Evolutionary conservation across 2,888 invertebrate genomes (phyloP), one percentile per base, ranked within the genome.

Genomic region (Theretra japonica): DNA sequence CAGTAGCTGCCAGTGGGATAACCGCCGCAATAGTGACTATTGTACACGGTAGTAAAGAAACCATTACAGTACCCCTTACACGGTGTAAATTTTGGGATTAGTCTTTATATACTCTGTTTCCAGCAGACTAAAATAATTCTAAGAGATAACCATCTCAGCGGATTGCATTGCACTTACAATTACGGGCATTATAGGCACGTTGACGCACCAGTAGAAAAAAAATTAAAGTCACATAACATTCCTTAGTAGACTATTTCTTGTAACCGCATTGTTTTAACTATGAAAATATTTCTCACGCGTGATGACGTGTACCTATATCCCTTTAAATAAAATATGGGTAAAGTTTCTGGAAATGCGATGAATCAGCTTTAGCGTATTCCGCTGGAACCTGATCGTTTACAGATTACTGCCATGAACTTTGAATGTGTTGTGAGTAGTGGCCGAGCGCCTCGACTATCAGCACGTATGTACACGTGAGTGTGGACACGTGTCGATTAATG

Each of bases 361-460:
- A 48, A 41, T 41, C 21, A 48, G 65, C 23, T 4, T 65, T 48
- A 21, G n/a, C 76, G 72, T 70, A 76, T 81, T 82, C 82, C 80
- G 81, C 77, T 81, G 79, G 78, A 77, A 78, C 74, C 75, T 79
- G 79, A 79, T 76, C 73, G 75, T 76, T 76, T 75, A 76, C 72
- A 77, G 78, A 81, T 82, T 78, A 78, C 80, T 80, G 75, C 78
- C 78, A 78, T 81, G 78, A 77, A 75, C 78, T 83, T 79, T 75
- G 75, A 78, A 75, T 30, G 33, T 72, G 73, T 77, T 71, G 75
- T 76, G 74, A 74, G 73, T 77, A 70, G 75, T 76, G 74, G 74
- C 75, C 74, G 74, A 77, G 73, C 71, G 57, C 73, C 75, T 77
- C 77, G 78, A 78, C 78, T 78, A 76, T 78, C 73, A 79, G 79